Evolutionary conservation across 2,888 invertebrate species (phyloP).

Genomic region (Synergus itoensis): DNA sequence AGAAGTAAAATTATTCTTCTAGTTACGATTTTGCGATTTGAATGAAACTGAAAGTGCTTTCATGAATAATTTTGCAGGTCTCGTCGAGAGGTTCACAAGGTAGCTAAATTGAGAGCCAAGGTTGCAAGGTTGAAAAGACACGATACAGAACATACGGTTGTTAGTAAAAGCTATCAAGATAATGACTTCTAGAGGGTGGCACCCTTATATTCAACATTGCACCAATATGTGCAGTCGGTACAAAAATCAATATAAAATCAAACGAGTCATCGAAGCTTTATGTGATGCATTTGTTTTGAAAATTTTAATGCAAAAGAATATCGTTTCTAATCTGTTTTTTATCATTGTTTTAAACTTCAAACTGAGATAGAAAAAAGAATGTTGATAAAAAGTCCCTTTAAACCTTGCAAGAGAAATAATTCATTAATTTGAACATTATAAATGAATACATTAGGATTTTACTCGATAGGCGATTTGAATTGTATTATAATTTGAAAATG

Average conservation of each 20-base stretch:
- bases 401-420: too few relatives aligned
- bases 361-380: too few relatives aligned
- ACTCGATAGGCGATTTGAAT: too few relatives aligned
- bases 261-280: constrained; percentile 3
- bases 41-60: constrained; percentile 32
- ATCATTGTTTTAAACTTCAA: too few relatives aligned
- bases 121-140: constrained; percentile 28
- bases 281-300: background rate
- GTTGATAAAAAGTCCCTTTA: too few relatives aligned
- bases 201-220: constrained; percentile 11
- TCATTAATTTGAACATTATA: too few relatives aligned
- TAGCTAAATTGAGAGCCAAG: constrained; percentile 18
- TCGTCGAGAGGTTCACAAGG: constrained; percentile 33
- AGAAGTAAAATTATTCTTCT: background rate
- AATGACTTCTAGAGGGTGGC: constrained; percentile 13
- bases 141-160: background rate
- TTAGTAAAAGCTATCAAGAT: constrained; percentile 24
- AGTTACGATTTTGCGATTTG: background rate
- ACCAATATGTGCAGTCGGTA: background rate
- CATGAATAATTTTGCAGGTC: constrained; percentile 26
- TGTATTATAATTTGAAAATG: too few relatives aligned
- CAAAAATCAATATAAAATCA: constrained; percentile 34
- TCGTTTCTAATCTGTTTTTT: background rate
- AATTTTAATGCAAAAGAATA: background rate
- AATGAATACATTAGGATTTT: too few relatives aligned